Evolutionary conservation across 2,797 vertebrate species (phyloP).

Genomic region (Pyrocephalus nanus): DNA sequence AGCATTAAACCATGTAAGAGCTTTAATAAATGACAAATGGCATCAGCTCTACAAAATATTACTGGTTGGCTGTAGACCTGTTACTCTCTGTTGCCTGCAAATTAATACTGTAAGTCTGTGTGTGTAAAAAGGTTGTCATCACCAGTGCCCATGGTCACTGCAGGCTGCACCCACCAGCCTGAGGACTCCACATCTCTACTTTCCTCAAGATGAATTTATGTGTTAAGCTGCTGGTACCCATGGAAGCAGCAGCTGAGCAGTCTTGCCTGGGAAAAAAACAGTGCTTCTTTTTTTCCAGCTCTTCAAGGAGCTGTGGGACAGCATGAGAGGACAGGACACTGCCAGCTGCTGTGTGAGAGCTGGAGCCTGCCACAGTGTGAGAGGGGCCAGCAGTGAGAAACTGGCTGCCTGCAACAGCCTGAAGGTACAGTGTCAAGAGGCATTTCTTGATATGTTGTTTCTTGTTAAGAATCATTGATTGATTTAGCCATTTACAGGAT

Average conservation of each 20-base stretch:
- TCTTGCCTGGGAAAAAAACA: background rate
- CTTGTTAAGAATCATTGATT: background rate
- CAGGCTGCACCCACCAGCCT: background rate
- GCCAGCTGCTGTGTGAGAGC: background rate
- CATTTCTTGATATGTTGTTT: background rate
- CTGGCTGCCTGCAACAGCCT: background rate
- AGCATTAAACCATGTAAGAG: background rate
- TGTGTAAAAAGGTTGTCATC: background rate
- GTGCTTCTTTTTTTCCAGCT: background rate
- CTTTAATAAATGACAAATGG: background rate
- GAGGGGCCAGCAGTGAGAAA: background rate
- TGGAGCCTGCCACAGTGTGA: background rate
- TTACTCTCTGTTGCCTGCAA: background rate
- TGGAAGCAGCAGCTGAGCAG: background rate
- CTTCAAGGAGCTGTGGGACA: background rate
- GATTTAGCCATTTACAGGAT: background rate
- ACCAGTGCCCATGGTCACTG: background rate
- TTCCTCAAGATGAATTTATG: background rate
- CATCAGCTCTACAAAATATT: conserved; percentile 1
- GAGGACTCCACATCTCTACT: background rate
- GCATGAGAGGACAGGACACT: fast-evolving
- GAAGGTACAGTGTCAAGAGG: background rate
- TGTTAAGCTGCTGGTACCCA: background rate
- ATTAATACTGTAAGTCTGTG: background rate
- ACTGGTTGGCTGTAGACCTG: background rate